A percentile compares a stretch with the other conserved stretches of the same genome.
These are phyloP conservation scores for Olivierus martensii DNA, from an alignment of 1,140 invertebrate species.

Conservation along the genomic window DNA sequence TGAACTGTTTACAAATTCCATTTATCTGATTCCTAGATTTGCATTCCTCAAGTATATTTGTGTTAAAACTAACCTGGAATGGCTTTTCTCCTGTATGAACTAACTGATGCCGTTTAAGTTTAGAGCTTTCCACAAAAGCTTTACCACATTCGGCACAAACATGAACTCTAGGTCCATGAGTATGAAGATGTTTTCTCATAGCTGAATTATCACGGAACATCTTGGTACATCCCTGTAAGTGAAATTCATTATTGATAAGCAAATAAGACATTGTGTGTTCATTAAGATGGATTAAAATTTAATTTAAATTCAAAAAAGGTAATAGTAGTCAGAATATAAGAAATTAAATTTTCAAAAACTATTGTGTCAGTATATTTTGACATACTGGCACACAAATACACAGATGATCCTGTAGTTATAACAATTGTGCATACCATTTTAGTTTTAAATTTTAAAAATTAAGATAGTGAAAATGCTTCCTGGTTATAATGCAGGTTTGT, in stretches of 20 bases:
- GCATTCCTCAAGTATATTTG: no score
- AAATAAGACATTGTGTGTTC: neutral
- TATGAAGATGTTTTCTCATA: constrained; percentile 95
- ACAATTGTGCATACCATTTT: no score
- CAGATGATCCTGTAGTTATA: no score
- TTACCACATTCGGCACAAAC: constrained; percentile 97
- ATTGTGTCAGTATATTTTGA: no score
- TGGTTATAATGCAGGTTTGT: no score
- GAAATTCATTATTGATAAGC: constrained; percentile 15
- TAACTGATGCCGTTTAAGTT: constrained; percentile 85
- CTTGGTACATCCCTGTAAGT: constrained; percentile 61
- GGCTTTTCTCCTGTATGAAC: constrained; percentile 93
- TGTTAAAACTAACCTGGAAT: constrained; percentile 55
- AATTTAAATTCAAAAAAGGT: constrained; percentile 1
- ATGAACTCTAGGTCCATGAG: constrained; percentile 90
- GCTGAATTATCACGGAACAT: constrained; percentile 97
- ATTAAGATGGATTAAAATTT: neutral
- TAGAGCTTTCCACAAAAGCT: constrained; percentile 95
- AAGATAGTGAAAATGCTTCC: no score
- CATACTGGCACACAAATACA: no score
- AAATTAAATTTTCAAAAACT: constrained; percentile 38
- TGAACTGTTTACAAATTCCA: no score
- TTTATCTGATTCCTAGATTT: no score
- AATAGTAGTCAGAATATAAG: neutral
- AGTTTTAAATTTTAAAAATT: no score